Evolutionary conservation across 2,797 vertebrate species (phyloP), one percentile per base, ranked within the genome.

Genomic region (Potorous gilbertii): DNA sequence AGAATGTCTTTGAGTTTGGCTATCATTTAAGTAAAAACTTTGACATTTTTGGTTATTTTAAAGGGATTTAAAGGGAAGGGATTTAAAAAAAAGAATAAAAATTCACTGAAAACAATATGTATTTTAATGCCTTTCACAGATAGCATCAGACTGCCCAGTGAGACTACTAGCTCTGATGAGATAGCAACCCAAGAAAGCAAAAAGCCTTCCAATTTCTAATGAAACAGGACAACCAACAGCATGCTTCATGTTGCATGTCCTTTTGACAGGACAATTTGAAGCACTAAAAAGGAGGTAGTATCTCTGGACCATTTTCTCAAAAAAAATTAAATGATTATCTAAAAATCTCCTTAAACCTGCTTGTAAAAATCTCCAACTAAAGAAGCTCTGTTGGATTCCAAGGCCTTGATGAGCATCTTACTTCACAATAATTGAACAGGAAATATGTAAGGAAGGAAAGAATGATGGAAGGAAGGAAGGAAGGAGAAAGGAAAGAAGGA

Each of bases 141-240:
- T 16, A 81, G 57, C 24, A 29, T 87, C 27, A 96, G 24, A 14
- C 66, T 81, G 54, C 66, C 16, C 66, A 62, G 50, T 46, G 59
- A 95, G 87, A 40, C 34, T 66, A 3, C 92, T 57, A 74, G 91
- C 62, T 55, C 91, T n/a, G 66, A 90, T 56, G 56, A 81, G 81
- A 74, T 92, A 74, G 57, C 28, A 90, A 46, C 54, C 46, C n/a
- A 29, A 94, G 95, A 94, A 95, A 94, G 52, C 56, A 3, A 29
- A 81, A 59, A 66, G 74, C 52, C 31, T 89, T 92, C 89, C 94
- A 89, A 74, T 59, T 93, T 94, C 52, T 59, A 94, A 93, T 95
- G 66, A 54, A 66, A 54, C 29, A 8, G 52, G 89, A n/a, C 54
- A 52, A 56, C 54, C 96, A 93, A 91, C 92, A 66, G 14, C 56